A percentile compares a stretch with the other conserved stretches of the same genome.
These are phyloP conservation scores for Thecophora atra DNA, from an alignment of 2,888 invertebrate species.

Conservation along the genomic window DNA sequence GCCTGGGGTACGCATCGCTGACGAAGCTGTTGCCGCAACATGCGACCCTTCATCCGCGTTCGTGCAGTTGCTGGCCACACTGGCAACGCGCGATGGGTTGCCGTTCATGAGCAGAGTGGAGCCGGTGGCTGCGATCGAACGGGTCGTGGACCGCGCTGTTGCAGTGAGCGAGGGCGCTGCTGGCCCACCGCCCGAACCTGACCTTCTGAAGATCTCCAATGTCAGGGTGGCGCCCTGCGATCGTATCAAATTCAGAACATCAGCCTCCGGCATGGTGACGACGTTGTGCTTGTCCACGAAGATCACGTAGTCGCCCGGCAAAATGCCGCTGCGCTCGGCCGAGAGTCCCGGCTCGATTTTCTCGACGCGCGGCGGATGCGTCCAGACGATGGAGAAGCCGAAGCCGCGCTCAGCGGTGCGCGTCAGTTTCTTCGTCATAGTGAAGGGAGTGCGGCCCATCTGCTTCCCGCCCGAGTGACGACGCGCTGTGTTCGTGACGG, in stretches of 20 bases:
- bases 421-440: slow-evolving; percentile 74
- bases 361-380: slow-evolving; percentile 86
- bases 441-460: slow-evolving; percentile 83
- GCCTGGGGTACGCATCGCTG: slow-evolving; percentile 25
- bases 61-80: slow-evolving; percentile 24
- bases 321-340: slow-evolving; percentile 83
- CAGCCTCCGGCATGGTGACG: slow-evolving; percentile 82
- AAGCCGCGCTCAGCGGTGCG: slow-evolving; percentile 73
- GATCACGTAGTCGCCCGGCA: slow-evolving; percentile 87
- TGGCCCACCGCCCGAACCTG: slow-evolving; percentile 54
- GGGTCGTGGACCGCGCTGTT: slow-evolving; percentile 41
- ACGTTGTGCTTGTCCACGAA: slow-evolving; percentile 89
- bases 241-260: slow-evolving; percentile 73
- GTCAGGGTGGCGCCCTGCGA: slow-evolving; percentile 76
- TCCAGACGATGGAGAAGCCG: slow-evolving; percentile 90
- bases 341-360: slow-evolving; percentile 83
- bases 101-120: slow-evolving; percentile 53
- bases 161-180: slow-evolving; percentile 30
- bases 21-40: slow-evolving; percentile 24
- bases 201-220: slow-evolving; percentile 74
- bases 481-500: slow-evolving; percentile 50
- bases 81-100: slow-evolving; percentile 40
- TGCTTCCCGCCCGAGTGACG: slow-evolving; percentile 51
- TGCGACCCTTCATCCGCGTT: slow-evolving; percentile 7
- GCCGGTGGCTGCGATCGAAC: slow-evolving; percentile 36